Conservation (phyloP, 2,888 invertebrate species). For the Caenorhabditis afra region DNA sequence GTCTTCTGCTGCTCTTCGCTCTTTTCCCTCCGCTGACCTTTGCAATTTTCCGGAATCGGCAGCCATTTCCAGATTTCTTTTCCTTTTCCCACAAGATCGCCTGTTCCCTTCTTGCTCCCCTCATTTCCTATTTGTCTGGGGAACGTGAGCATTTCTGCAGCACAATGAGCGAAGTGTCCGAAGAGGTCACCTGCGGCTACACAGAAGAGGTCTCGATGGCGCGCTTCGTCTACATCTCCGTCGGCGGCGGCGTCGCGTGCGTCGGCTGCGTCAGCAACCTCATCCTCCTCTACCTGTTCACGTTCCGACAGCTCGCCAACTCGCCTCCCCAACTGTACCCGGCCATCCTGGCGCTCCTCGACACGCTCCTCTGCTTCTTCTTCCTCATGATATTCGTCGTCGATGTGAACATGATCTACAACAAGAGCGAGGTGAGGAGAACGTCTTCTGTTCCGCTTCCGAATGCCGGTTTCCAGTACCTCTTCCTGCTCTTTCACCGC, state of each 20-base stretch:
- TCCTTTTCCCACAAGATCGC: neutral
- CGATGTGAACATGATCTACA: constrained; percentile 71
- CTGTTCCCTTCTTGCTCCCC: neutral
- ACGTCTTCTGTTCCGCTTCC: neutral
- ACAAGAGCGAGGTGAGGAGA: constrained; percentile 65
- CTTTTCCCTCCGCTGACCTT: neutral
- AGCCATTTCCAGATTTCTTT: neutral
- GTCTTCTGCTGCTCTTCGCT: neutral
- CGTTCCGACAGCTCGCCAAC: constrained; percentile 61
- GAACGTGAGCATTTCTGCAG: neutral
- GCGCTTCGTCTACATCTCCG: constrained; percentile 67
- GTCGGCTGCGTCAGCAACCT: constrained; percentile 66
- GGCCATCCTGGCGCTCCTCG: constrained; percentile 70
- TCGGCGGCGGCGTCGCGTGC: constrained; percentile 60
- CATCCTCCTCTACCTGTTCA: constrained; percentile 69
- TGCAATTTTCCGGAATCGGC: neutral
- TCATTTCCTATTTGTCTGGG: neutral
- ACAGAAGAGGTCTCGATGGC: constrained; percentile 68
- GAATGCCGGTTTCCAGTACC: constrained; percentile 55
- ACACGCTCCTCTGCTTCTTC: constrained; percentile 67
- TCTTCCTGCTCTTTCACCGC: constrained; percentile 71
- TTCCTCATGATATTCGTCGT: constrained; percentile 74
- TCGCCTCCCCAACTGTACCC: constrained; percentile 73
- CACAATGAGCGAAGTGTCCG: constrained; percentile 22
- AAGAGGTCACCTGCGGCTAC: constrained; percentile 65